Base-by-base conservation (phyloP, 2,888 invertebrate species). In the Agrilus biguttatus region DNA sequence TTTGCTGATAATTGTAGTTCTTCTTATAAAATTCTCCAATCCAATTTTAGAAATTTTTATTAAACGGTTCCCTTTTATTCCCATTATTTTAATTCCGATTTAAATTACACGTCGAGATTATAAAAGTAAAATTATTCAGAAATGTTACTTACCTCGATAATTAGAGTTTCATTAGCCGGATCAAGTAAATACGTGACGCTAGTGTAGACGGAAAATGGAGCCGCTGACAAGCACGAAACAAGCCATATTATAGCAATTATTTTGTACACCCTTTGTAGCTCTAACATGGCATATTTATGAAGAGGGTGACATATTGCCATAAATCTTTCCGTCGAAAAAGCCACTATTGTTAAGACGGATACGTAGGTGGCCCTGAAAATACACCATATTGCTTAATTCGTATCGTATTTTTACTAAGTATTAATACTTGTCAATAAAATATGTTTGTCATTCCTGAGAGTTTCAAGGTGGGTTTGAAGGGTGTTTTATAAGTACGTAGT, bases 231-330 rank as follows among this genome's bases (percentile, higher is more conserved):
- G 38, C 87, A 72, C 0, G 88, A 81, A 7, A 85, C 58, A 2
- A 78, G 57, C 92, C 92, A 92, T 7, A 89, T 69, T 1, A 73
- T 72, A 0, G 80, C 71, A 39, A 92, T 86, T 49, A 90, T 84
- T 48, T 82, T 74, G 32, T 83, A 65, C 2, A 89, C 87, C n/a
- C 91, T 70, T 39, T 83, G 77, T 28, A 88, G 74, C 2, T 86
- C 85, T 1, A 86, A 83, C 77, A 90, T 83, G 33, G 82, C 78
- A 65, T 88, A 84, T 47, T 84, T 73, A 58, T 81, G 79, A 35
- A 92, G 68, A 0, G 92, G 91, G 61, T 90, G 85, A 60, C 92
- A 92, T 57, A 92, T 91, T 32, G 91, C 91, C 51, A 91, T 68
- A 69, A 90, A 89, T 36, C 92, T 75, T 68, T 92, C 92, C 66